Evolutionary conservation across 1,140 invertebrate species (phyloP).

Genomic region (Drosophila sp.): DNA sequence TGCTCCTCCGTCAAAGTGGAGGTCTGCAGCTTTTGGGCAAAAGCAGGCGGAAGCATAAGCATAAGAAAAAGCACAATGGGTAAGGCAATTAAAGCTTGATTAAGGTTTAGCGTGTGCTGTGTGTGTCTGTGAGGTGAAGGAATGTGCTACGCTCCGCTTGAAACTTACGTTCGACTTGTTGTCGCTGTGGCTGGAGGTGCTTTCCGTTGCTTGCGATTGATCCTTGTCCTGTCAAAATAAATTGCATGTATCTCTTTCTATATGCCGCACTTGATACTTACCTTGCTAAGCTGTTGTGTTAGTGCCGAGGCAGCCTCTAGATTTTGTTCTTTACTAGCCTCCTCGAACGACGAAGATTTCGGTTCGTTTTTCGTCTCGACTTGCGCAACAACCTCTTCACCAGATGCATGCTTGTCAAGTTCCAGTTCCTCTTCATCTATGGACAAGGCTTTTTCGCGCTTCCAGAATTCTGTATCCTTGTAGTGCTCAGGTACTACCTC

Average conservation of each 20-base stretch:
- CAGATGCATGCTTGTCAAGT: slow-evolving; percentile 44
- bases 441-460: slow-evolving; percentile 74
- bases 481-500: slow-evolving; percentile 76
- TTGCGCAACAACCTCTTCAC: slow-evolving; percentile 43
- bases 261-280: slow-evolving; percentile 42
- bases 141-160: not conserved
- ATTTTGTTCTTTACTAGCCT: slow-evolving; percentile 71
- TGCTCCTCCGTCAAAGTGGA: slow-evolving; percentile 62
- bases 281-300: slow-evolving; percentile 45
- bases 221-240: slow-evolving; percentile 42
- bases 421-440: slow-evolving; percentile 78
- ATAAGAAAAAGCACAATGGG: slow-evolving; percentile 51
- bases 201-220: slow-evolving; percentile 26
- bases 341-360: slow-evolving; percentile 70
- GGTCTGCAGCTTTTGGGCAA: slow-evolving; percentile 64
- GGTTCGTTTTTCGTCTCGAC: slow-evolving; percentile 46
- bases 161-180: slow-evolving; percentile 75
- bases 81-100: slow-evolving; percentile 52
- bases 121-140: not conserved
- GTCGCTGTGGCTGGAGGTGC: slow-evolving; percentile 43
- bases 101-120: not conserved
- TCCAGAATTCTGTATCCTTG: slow-evolving; percentile 82
- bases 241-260: not conserved
- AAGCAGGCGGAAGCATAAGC: slow-evolving; percentile 27
- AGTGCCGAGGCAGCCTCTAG: slow-evolving; percentile 59